A percentile compares a stretch with the other conserved stretches of the same genome.
Evolutionary conservation across 1,140 invertebrate genomes (phyloP).

Genomic region (Batillaria attramentaria): DNA sequence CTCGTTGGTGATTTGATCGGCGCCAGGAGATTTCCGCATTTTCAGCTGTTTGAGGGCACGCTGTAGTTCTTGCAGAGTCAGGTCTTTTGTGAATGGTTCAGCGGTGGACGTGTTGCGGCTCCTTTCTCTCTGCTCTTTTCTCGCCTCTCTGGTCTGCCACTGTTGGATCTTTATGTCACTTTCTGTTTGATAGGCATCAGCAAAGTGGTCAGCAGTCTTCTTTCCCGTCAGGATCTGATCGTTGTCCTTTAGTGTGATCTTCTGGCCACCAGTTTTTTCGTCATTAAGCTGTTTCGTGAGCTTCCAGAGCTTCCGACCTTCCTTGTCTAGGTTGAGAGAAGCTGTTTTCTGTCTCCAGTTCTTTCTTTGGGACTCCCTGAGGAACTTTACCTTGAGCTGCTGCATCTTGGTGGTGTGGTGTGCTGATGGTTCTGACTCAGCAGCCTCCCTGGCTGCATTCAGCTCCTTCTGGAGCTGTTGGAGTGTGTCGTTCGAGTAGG

Average conservation of each 20-base stretch:
- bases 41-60: not conserved
- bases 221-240: not conserved
- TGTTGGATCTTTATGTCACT: not conserved
- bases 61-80: not conserved
- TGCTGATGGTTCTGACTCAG: not conserved
- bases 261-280: not conserved
- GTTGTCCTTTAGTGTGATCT: not conserved
- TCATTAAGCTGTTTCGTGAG: not conserved
- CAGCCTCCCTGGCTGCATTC: not conserved
- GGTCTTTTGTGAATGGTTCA: not conserved
- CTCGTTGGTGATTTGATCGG: conserved; percentile 31
- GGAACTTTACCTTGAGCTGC: not conserved
- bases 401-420: not conserved
- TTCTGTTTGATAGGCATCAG: not conserved
- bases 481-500: conserved; percentile 12
- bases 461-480: not conserved
- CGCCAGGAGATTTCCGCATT: conserved; percentile 16
- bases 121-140: not conserved
- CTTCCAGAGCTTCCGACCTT: not conserved
- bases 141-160: not conserved
- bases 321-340: not conserved
- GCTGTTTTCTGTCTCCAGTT: not conserved
- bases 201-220: not conserved
- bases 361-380: not conserved
- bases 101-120: not conserved